Evolutionary conservation across 1,140 invertebrate genomes (phyloP), one percentile per base, ranked within the genome.

Genomic region (Drosophila erecta): DNA sequence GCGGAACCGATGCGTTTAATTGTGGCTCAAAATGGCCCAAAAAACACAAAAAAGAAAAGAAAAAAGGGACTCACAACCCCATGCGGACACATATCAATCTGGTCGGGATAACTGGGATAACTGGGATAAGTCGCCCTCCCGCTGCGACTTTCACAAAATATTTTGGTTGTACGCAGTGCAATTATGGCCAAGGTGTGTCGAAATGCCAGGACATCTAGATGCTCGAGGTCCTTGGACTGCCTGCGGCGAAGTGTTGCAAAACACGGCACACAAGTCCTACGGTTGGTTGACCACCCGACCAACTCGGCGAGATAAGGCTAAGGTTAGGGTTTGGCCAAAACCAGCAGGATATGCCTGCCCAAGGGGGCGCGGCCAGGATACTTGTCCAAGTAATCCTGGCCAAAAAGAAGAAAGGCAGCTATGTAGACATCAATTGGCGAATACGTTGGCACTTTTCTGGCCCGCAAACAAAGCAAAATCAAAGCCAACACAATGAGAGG

Each of bases 151-250:
- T 89, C 84, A 89, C 84, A 89, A 89, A 90, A 89, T 89, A 89
- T 89, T 89, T 89, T 89, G 84, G 84, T 89, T 89, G 80, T 90
- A 90, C 84, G 84, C 84, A 90, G 81, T 86, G 81, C 81, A 85
- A 85, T 85, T 86, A 85, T 81, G 74, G 59, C 78, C 80, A 71
- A 71, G 77, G 70, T 83, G 80, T 83, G 80, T 71, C 74, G 71
- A 56, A 83, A 81, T 83, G 75, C 54, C 53, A 59, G 50, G 67
- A 78, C 71, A 61, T 43, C 57, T 43, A 53, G 5, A 50, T 50
- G 4, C 59, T 67, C 55, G 51, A 49, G 4, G 8, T 10, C 67
- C 58, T 49, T 51, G 49, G 66, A 53, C 65, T 53, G 73, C 84
- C 85, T 73, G 84, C 59, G 61, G 84, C 54, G 84, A 66, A 30